Evolutionary conservation across 2,797 vertebrate species (phyloP).

Genomic region (Paramormyrops hopkinsi): DNA sequence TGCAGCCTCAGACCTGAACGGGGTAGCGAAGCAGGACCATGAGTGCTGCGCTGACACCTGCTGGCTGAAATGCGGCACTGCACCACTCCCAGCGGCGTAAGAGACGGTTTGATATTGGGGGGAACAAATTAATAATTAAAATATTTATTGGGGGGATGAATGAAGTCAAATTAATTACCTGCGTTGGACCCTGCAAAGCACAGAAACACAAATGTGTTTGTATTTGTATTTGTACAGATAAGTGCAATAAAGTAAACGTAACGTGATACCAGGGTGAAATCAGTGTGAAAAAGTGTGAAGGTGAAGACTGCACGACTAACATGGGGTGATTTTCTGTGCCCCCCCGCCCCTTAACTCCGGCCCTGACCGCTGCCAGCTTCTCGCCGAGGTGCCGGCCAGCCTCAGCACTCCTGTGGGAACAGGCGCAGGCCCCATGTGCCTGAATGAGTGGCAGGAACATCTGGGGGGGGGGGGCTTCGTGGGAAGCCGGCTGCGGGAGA

Average conservation of each 20-base stretch:
- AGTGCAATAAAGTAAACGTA: background rate
- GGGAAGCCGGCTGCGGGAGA: conserved; percentile 8
- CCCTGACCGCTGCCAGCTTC: background rate
- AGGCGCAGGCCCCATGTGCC: background rate
- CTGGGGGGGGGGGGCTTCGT: background rate
- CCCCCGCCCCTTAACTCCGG: background rate
- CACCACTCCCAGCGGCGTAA: background rate
- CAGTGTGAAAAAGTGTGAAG: background rate
- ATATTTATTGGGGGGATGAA: background rate
- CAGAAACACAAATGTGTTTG: background rate
- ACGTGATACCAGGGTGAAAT: background rate
- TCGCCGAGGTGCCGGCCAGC: background rate
- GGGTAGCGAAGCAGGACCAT: background rate
- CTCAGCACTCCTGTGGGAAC: background rate
- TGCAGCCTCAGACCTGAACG: background rate
- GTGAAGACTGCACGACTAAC: background rate
- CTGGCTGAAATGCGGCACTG: background rate
- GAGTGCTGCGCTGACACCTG: background rate
- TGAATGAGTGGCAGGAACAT: background rate
- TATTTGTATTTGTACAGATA: background rate
- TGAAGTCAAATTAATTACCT: background rate
- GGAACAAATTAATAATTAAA: background rate
- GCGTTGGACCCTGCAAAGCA: background rate
- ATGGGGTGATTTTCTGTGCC: background rate
- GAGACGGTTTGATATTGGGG: background rate